Base-by-base conservation (phyloP, 2,113 vertebrate species). In the Onychostoma macrolepis region DNA sequence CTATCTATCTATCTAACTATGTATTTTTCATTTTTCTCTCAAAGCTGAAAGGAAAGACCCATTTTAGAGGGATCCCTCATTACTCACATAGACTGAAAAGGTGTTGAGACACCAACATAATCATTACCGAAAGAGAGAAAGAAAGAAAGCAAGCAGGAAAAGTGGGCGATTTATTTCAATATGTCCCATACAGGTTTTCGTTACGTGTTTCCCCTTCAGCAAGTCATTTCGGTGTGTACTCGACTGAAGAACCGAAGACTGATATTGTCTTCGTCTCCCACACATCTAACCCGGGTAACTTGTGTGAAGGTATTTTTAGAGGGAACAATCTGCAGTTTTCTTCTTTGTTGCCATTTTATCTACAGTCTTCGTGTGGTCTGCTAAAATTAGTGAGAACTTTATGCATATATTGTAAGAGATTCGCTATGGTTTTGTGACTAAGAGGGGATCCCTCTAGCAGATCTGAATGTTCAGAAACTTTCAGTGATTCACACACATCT, bases 11-110 rank as follows among this genome's bases (percentile, higher is more conserved):
- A 2, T 83, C 63, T 3, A 36, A 4, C 48, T 53, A 58, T 58
- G 56, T n/a, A 61, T 61, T 6, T 41, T 11, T 36, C 36, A 8
- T 8, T 36, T 80, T 48, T 48, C 26, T 30, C 43, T 30, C 5
- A 21, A 4, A 24, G 28, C 21, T 86, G 28, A 33, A 65, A 88
- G 89, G 87, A 84, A 86, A 88, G 79, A 90, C 86, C 89, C 76
- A 58, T 79, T 86, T 88, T 33, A 75, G 21, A 88, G 86, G 89
- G 56, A 86, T 89, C 84, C 86, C 89, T 89, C 84, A 89, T 89
- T 89, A 89, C 63, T 89, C 89, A 89, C 65, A 36, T 12, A 79
- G 7, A 13, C 58, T 71, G 82, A 48, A 50, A 86, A 30, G 77
- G 80, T 48, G 48, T 76, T 19, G 12, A 80, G 65, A 67, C 63